Conservation (phyloP, 2,888 invertebrate species). For the Drosophila koepferae region DNA sequence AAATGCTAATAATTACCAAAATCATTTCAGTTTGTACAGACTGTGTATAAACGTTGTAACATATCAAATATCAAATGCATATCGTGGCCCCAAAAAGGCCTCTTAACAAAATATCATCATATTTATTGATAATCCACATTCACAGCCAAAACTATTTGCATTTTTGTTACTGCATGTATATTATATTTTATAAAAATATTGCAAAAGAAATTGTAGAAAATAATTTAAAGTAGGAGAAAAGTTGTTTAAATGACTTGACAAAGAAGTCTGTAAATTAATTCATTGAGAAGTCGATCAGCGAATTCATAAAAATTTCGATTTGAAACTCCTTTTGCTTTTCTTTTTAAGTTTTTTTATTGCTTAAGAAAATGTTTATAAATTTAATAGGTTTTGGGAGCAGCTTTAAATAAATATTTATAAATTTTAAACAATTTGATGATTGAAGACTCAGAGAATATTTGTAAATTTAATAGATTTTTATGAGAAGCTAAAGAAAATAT, state of each 20-base stretch:
- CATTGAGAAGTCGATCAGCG: background rate
- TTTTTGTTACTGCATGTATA: conserved; percentile 74
- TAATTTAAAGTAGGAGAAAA: background rate
- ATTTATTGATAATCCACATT: conserved; percentile 32
- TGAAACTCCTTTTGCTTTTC: background rate
- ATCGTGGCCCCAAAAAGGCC: conserved; percentile 19
- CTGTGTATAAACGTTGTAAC: conserved; percentile 32
- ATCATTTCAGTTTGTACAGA: conserved; percentile 45
- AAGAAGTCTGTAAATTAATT: background rate
- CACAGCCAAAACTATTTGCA: conserved; percentile 68
- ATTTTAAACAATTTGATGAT: no score
- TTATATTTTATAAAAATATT: conserved; percentile 15
- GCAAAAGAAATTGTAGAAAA: conserved; percentile 44
- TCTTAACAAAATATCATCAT: conserved; percentile 39
- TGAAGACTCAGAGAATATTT: no score
- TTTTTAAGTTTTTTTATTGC: background rate
- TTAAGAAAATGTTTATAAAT: no score
- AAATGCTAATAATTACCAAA: conserved; percentile 73
- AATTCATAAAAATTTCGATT: background rate
- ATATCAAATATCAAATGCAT: background rate
- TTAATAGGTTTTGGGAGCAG: no score
- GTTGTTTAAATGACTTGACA: background rate
- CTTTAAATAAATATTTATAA: no score
- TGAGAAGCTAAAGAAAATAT: no score
- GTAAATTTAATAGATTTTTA: no score